Base-by-base conservation (phyloP, 2,888 invertebrate genomes). In the Synergus gifuensis region DNA sequence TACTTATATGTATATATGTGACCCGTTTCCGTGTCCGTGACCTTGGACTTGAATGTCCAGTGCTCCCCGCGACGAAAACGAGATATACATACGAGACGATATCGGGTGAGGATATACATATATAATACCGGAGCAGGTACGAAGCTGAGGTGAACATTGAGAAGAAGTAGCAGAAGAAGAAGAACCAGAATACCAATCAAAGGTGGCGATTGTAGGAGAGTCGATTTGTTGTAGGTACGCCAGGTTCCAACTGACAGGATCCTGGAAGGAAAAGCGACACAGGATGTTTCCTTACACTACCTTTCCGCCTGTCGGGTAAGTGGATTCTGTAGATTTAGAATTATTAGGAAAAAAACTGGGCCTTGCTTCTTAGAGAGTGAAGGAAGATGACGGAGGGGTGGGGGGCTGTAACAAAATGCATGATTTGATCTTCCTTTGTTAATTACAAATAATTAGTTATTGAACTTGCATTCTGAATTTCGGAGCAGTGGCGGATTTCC, bases 251-350 rank as follows among this genome's bases (percentile, higher is more conserved):
- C 76, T 60, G 73, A 64, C 76, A 79, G 81, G 78, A 82, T 81
- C 79, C 79, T 78, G 81, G 67, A 78, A 81, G 78, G 80, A 78
- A 79, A 83, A 77, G 82, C 82, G 81, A 77, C 79, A 62, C 76
- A 85, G 79, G 84, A 92, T 92, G 92, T 92, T 92, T 87, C 91
- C 92, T 46, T 92, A 92, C 86, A 90, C 92, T 46, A 91, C 92
- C 63, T 92, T 92, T 85, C 92, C 92, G 86, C 88, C 92, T 80
- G 91, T 92, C 78, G 91, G 92, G 92, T 92, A 90, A 90, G 90
- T 85, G 9, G 58, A 63, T 76, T 40, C 58, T 79, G 36, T 36
- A 40, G 36, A 40, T 36, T 76, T 49, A 14, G 0, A 49, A 49
- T 49, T 16, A 18, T 42, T 40, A 4, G n/a, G 4, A 28, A 28